Evolutionary conservation across 2,113 vertebrate genomes (phyloP), one percentile per base, ranked within the genome.

Genomic region (Carassius auratus): DNA sequence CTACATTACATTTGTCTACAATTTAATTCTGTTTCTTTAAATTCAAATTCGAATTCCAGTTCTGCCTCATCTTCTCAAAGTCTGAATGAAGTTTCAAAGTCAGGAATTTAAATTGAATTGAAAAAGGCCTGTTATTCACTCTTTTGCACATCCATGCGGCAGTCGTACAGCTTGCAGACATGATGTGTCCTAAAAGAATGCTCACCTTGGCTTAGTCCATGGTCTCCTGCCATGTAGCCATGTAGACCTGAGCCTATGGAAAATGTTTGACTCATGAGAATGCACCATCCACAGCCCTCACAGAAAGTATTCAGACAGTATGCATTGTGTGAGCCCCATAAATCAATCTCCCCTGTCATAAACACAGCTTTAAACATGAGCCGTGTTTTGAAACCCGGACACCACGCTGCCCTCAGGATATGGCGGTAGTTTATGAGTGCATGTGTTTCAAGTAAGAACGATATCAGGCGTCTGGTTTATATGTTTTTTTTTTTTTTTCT

Each of bases 121-220:
- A 26, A 26, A 26, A 26, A 26, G 26, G 26, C 26, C 36, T n/a
- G 36, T 71, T 71, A 71, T 71, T 23, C 68, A 71, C 36, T 71
- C 68, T 42, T 17, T 42, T 71, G 36, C 68, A 71, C 68, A 71
- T 71, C 68, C 68, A 71, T 71, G 23, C 57, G 62, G 71, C 66
- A 75, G 66, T 30, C 61, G 48, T 50, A 57, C 38, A 21, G 42
- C 45, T 77, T 52, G 50, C 59, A 88, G 83, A 86, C 84, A 57
- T 88, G 76, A 88, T 80, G 71, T 87, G 85, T 89, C 83, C 79
- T 66, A 8, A 5, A 87, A 68, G 87, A 89, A 90, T 89, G 85
- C 81, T 81, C 76, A 83, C 42, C 17, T 79, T 81, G 83, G 85
- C 69, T 10, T 76, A 26, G 26, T 52, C 30, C 26, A 26, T 26